These are phyloP conservation scores for Thaleichthys pacificus DNA, from an alignment of 2,797 vertebrate genomes.

Conservation along the genomic window DNA sequence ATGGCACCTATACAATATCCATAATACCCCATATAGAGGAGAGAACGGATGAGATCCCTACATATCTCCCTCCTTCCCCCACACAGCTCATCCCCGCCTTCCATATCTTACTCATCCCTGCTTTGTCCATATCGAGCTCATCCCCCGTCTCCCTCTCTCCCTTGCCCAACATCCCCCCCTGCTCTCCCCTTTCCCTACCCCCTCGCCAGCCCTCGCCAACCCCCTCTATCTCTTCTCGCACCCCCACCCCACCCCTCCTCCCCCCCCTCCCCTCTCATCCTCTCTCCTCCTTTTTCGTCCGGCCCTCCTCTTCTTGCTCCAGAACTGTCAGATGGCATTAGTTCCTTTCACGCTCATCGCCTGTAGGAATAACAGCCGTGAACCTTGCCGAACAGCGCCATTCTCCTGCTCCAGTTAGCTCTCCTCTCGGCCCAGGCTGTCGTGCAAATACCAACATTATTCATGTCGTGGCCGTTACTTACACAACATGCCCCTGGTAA, in stretches of 20 bases:
- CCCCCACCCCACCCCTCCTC: conserved; percentile 59
- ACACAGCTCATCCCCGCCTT: conserved; percentile 54
- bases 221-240: conserved; percentile 67
- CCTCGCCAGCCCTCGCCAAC: conserved; percentile 64
- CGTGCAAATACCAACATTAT: conserved; percentile 78
- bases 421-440: conserved; percentile 79
- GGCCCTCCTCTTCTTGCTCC: conserved; percentile 88
- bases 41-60: conserved; percentile 50
- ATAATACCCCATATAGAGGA: conserved; percentile 44
- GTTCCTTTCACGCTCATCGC: conserved; percentile 87
- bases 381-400: conserved; percentile 86
- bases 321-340: conserved; percentile 98
- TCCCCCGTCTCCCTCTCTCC: conserved; percentile 65
- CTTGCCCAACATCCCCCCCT: conserved; percentile 64
- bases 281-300: conserved; percentile 73
- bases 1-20: conserved; percentile 27
- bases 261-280: conserved; percentile 51
- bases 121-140: conserved; percentile 73
- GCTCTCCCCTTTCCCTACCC: conserved; percentile 56
- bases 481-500: conserved; percentile 65
- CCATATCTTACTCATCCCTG: conserved; percentile 57
- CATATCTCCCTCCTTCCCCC: conserved; percentile 38
- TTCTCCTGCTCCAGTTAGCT: conserved; percentile 97
- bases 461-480: conserved; percentile 61
- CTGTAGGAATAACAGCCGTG: conserved; percentile 93